Percentiles rank a stretch among this genome's conserved stretches.
Conservation (phyloP, 2,888 invertebrate species). For the Salpingus planirostris region DNA sequence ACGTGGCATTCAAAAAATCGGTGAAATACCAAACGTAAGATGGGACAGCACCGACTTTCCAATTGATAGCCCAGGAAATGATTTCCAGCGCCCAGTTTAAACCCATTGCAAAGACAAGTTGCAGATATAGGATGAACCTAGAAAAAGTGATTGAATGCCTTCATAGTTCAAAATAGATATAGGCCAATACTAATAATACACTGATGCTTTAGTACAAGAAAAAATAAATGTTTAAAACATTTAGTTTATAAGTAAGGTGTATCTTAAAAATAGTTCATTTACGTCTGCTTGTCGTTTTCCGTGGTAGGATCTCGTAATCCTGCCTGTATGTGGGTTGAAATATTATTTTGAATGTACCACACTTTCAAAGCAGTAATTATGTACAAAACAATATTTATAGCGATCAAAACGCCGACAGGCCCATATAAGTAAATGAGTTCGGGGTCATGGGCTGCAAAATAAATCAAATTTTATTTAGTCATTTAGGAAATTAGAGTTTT, state of each 20-base stretch:
- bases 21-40: constrained; percentile 50
- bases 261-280: no score
- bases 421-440: constrained; percentile 60
- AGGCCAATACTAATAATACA: no score
- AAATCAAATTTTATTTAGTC: background rate
- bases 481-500: no score
- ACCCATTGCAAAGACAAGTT: constrained; percentile 78
- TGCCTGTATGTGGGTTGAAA: constrained; percentile 57
- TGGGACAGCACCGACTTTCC: no score
- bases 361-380: constrained; percentile 60
- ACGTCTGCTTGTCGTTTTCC: constrained; percentile 39
- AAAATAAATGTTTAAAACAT: no score
- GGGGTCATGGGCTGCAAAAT: constrained; percentile 34
- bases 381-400: constrained; percentile 58
- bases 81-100: constrained; percentile 77
- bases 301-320: constrained; percentile 53
- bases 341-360: constrained; percentile 55
- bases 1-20: constrained; percentile 59
- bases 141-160: no score
- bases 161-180: no score
- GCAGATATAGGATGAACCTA: constrained; percentile 71
- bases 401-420: constrained; percentile 57
- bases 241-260: no score
- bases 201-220: no score
- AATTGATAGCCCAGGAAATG: constrained; percentile 55